A percentile compares a stretch with the other conserved stretches of the same genome.
Conservation (phyloP, 2,113 vertebrate genomes). For the Leiothrix lutea region DNA sequence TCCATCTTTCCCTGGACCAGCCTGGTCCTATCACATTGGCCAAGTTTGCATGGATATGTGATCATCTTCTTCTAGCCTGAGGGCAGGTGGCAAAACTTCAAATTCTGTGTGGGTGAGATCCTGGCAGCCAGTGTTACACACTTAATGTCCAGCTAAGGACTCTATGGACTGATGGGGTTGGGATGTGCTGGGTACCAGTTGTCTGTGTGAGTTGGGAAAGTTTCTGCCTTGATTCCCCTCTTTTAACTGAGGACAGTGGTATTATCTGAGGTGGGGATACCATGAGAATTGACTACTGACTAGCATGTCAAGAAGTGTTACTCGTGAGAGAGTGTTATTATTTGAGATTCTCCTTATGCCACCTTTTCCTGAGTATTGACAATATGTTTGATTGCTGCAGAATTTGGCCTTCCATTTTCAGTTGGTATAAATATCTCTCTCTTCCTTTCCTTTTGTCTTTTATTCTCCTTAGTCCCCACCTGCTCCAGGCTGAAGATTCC, state of each 20-base stretch:
- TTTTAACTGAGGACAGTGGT: neutral
- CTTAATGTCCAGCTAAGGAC: neutral
- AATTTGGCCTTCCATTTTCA: neutral
- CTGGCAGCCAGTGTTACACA: neutral
- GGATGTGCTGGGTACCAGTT: neutral
- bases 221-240: neutral
- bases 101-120: neutral
- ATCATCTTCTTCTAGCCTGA: neutral
- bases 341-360: neutral
- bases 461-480: neutral
- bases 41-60: neutral
- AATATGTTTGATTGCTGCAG: neutral
- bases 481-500: neutral
- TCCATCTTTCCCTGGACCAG: neutral
- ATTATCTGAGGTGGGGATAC: neutral
- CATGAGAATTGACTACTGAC: neutral
- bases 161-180: neutral
- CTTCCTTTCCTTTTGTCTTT: neutral
- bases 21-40: neutral
- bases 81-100: neutral
- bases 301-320: neutral
- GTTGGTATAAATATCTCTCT: neutral
- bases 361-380: neutral
- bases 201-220: neutral
- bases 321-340: neutral